Evolutionary conservation across 1,140 invertebrate species (phyloP).

Genomic region (Delia radicum): DNA sequence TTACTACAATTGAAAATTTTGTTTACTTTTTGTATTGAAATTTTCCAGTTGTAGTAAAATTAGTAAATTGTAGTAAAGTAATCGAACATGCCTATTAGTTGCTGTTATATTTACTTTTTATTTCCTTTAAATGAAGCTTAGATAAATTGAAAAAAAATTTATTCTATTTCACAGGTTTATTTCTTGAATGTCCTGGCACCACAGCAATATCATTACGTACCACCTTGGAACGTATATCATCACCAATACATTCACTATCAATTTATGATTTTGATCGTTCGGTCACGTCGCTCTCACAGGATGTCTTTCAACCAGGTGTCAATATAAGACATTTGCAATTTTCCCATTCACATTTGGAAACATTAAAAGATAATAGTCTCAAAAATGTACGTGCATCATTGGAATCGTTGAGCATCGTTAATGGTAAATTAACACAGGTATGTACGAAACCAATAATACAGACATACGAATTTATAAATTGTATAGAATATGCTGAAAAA

Average conservation of each 20-base stretch:
- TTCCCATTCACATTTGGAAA: slow-evolving; percentile 76
- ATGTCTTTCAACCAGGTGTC: slow-evolving; percentile 70
- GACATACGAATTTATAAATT: too few species aligned
- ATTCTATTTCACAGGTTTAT: slow-evolving; percentile 72
- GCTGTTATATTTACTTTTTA: too few species aligned
- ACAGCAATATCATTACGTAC: slow-evolving; percentile 56
- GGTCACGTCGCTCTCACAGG: slow-evolving; percentile 68
- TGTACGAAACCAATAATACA: too few species aligned
- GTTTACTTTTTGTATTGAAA: too few species aligned
- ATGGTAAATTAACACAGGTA: slow-evolving; percentile 70
- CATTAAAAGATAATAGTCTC: slow-evolving; percentile 74
- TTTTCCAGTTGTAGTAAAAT: too few species aligned
- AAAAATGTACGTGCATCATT: slow-evolving; percentile 70
- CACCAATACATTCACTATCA: slow-evolving; percentile 78
- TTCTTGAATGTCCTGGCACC: slow-evolving; percentile 79
- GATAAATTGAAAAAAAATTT: too few species aligned
- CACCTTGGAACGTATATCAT: slow-evolving; percentile 60
- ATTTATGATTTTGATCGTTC: slow-evolving; percentile 82
- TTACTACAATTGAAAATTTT: too few species aligned
- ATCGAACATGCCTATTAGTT: too few species aligned
- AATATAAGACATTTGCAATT: slow-evolving; percentile 79
- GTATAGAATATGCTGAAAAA: too few species aligned
- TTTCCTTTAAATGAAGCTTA: too few species aligned
- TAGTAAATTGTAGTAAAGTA: too few species aligned
- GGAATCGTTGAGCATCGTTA: slow-evolving; percentile 78